Evolutionary conservation across 2,888 invertebrate species (phyloP), one percentile per base, ranked within the genome.

Genomic region (Hoplodrina blanda): DNA sequence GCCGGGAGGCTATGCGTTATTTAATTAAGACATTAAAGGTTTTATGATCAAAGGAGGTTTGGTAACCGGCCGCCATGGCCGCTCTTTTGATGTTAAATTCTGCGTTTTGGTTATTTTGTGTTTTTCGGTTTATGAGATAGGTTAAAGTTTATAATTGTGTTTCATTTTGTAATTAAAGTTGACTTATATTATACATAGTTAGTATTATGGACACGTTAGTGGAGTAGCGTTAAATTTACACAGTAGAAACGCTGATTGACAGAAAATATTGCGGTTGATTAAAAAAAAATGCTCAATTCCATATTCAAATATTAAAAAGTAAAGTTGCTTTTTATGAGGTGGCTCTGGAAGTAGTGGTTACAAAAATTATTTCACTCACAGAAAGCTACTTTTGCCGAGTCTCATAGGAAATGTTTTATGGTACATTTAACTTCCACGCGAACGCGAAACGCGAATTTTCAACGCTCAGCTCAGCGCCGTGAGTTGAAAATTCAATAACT

Each of bases 21-120:
- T 70, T 63, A 55, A 55, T 70, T 54, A 70, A 53, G 70, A 80
- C 25, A 44, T 78, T 66, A 77, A 73, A 81, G 74, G 71, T 57
- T 68, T 25, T 13, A 19, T 69, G 59, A 78, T 71, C 69, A 78
- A 81, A 80, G 53, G 57, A 52, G 68, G 66, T 81, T 65, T 61
- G 50, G 49, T 17, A 17, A 44, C 20, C 5, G 17, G 25, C 11
- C 6, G 15, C 41, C 44, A 50, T 41, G 19, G 59, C 10, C 19
- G 33, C 10, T 4, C 54, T 17, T 64, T 69, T 74, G 56, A 55
- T 65, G 53, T 64, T 44, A 74, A 54, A 65, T 66, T 78, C 62
- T 55, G 33, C 20, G n/a, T 60, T 71, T 71, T 44, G 19, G 30
- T 56, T 54, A 53, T 20, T 63, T 20, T 1, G 13, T 49, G 50